These are phyloP conservation scores for Melanotus villosus DNA, from an alignment of 2,888 invertebrate genomes.

Conservation along the genomic window DNA sequence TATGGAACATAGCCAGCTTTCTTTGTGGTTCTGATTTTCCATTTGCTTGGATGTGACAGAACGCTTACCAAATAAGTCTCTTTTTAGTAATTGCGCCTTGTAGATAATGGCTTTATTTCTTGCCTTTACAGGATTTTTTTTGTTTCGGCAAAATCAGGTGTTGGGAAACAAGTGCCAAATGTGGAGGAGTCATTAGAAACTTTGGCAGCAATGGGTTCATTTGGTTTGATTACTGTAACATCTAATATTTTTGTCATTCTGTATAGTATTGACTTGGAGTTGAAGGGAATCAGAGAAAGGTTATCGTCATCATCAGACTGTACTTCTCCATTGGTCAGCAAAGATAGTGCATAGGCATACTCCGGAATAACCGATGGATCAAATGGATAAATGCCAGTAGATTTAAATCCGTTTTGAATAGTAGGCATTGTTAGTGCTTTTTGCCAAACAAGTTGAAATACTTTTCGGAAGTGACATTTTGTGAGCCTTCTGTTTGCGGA, in stretches of 20 bases:
- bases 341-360: slow-evolving; percentile 50
- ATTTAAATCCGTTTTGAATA: slow-evolving; percentile 52
- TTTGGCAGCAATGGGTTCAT: not conserved
- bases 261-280: not conserved
- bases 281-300: not conserved
- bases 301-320: slow-evolving; percentile 9
- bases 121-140: not conserved
- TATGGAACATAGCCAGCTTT: slow-evolving; percentile 14
- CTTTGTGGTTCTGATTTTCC: not conserved
- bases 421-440: slow-evolving; percentile 25
- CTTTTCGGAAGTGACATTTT: slow-evolving; percentile 2
- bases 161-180: not conserved
- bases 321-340: slow-evolving; percentile 17
- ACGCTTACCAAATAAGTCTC: not conserved
- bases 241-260: slow-evolving; percentile 4
- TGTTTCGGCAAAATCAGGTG: slow-evolving; percentile 6
- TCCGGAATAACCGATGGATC: slow-evolving; percentile 52
- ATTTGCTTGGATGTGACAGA: not conserved
- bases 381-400: slow-evolving; percentile 54
- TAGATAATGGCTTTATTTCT: slow-evolving; percentile 12
- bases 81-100: slow-evolving; percentile 8
- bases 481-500: slow-evolving; percentile 13
- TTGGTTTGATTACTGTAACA: slow-evolving; percentile 7
- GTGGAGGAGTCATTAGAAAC: not conserved
- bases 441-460: slow-evolving; percentile 16